Conservation (phyloP, 53 echinoderm and acorn worm species). For the Hippasteria phrygiana region DNA sequence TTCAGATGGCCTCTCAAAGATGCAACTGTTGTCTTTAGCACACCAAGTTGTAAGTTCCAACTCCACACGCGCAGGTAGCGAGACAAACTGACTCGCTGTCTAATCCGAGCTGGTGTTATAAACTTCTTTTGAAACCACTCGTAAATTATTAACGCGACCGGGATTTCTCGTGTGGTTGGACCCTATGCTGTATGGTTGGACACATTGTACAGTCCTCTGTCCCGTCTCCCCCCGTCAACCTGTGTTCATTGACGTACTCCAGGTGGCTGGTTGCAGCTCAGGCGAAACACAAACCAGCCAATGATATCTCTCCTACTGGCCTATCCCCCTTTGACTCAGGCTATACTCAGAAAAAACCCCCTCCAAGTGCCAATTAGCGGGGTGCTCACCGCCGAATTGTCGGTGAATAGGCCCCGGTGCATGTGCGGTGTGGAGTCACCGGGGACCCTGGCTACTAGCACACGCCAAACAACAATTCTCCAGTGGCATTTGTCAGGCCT, state of each 20-base stretch:
- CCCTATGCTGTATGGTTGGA: slow-evolving; percentile 14
- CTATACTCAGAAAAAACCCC: slow-evolving; percentile 31
- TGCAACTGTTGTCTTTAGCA: neutral
- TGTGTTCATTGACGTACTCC: slow-evolving; percentile 48
- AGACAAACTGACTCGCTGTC: slow-evolving; percentile 25
- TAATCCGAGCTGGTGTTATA: slow-evolving; percentile 15
- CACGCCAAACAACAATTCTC: neutral
- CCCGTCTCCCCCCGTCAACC: slow-evolving; percentile 13
- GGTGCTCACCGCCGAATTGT: slow-evolving; percentile 13
- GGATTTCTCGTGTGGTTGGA: slow-evolving; percentile 35
- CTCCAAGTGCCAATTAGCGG: slow-evolving; percentile 55
- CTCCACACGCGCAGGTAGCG: slow-evolving; percentile 20
- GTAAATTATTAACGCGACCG: slow-evolving; percentile 9
- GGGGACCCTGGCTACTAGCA: neutral
- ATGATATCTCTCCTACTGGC: slow-evolving; percentile 28
- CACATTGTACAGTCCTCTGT: slow-evolving; percentile 41
- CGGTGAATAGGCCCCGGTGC: slow-evolving; percentile 44
- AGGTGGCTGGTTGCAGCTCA: slow-evolving; percentile 51
- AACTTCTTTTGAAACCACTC: slow-evolving; percentile 31
- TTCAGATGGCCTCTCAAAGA: neutral
- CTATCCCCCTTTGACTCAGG: slow-evolving; percentile 51
- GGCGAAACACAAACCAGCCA: slow-evolving; percentile 56
- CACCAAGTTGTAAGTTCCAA: neutral
- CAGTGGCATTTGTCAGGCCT: neutral
- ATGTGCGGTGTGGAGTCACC: slow-evolving; percentile 43